Base-by-base conservation (phyloP, 2,888 invertebrate species). In the Pteria penguin region DNA sequence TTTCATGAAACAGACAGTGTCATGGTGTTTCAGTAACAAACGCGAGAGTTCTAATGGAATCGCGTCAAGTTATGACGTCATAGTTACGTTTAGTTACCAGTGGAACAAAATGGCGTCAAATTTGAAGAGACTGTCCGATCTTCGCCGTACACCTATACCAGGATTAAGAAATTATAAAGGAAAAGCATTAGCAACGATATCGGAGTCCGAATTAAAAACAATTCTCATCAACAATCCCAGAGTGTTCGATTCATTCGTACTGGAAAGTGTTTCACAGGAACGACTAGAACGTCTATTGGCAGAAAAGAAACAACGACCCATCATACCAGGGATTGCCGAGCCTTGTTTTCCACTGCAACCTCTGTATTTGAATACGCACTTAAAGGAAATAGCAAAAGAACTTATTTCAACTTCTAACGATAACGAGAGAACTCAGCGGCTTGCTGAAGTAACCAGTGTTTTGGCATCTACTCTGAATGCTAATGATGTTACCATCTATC, bases 201-300 rank as follows among this genome's bases (percentile, higher is more conserved):
- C 68, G n/a, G 76, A 72, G 54, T 32, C 72, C n/a, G 72, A 76
- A 11, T 72, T 76, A 2, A 72, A 72, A 72, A 72, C 61, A 24
- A 72, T 63, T 32, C 27, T 76, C 27, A 72, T 72, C 8, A 33
- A 63, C n/a, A 72, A 83, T 63, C 85, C 85, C 5, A 76, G 72
- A 2, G 74, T 85, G 5, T 78, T 84, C 2, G 82, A 83, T 45
- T 77, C 81, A 24, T 83, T 75, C 69, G 66, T 84, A 0, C 24
- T 82, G 24, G 82, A 81, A 61, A 75, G 77, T n/a, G 70, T 80
- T 1, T 62, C 75, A 4, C 66, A 73, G 8, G 79, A 80, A 3
- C 76, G 29, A 32, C 67, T 86, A 11, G 78, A 84, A 67, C 31
- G 75, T 3, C 22, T 84, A 18, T 33, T 86, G 4, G 57, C 68